These are phyloP conservation scores for Campylomormyrus numenius DNA, from an alignment of 2,113 vertebrate genomes.

Conservation along the genomic window DNA sequence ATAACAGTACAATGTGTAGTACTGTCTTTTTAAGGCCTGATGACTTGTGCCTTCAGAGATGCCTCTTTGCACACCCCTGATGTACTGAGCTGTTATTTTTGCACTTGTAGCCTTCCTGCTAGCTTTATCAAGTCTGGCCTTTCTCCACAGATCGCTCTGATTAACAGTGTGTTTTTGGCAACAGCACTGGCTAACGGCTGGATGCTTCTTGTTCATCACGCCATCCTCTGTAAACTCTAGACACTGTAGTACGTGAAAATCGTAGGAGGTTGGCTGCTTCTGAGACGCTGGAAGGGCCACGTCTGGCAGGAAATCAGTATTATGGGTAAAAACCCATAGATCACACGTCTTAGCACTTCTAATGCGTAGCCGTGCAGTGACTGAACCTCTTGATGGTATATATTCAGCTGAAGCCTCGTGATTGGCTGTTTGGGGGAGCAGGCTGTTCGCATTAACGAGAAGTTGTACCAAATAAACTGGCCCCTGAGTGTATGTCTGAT, in stretches of 20 bases:
- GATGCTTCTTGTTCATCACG: not conserved
- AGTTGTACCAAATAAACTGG: not conserved
- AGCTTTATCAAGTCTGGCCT: not conserved
- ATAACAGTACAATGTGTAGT: not conserved
- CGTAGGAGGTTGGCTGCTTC: not conserved
- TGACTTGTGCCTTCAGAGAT: not conserved
- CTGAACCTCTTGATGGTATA: not conserved
- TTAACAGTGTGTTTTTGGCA: not conserved
- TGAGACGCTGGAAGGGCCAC: not conserved
- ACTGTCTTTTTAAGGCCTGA: not conserved
- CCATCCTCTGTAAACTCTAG: not conserved
- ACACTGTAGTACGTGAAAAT: not conserved
- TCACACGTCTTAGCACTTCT: not conserved
- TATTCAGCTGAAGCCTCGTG: not conserved
- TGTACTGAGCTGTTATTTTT: not conserved
- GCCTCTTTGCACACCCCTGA: not conserved
- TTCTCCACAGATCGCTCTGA: not conserved
- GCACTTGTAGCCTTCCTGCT: not conserved
- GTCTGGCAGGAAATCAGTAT: not conserved
- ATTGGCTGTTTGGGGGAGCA: not conserved
- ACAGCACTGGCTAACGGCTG: not conserved
- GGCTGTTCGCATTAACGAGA: not conserved
- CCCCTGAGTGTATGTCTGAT: slow-evolving; percentile 50
- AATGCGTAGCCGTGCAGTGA: not conserved
- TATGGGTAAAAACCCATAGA: not conserved